phyloP scores from a whole-genome alignment of 2,797 vertebrate genomes.

The Alcedo quadribrachys region DNA sequence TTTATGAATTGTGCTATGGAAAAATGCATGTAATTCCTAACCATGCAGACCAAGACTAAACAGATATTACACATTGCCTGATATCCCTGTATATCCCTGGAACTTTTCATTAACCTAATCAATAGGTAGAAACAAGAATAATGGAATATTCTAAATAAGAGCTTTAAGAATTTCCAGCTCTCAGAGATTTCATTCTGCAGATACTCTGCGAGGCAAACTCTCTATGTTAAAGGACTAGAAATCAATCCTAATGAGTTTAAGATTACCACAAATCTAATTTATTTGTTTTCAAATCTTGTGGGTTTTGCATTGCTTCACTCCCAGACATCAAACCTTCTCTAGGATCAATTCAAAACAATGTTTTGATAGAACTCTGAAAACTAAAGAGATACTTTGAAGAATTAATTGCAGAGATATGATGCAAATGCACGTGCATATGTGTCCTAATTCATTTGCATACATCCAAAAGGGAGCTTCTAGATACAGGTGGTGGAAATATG shows the following conservation, averaged over 20 bases:
- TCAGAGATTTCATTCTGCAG: neutral
- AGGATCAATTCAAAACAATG: neutral
- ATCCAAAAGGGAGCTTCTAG: neutral
- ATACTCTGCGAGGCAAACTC: neutral
- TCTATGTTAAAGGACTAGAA: neutral
- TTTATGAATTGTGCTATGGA: neutral
- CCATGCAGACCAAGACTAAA: neutral
- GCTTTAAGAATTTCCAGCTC: neutral
- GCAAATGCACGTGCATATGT: neutral
- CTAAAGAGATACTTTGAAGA: neutral
- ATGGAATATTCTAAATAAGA: neutral
- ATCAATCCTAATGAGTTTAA: neutral
- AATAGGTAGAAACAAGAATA: neutral
- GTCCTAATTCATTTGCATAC: neutral
- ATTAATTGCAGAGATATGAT: neutral
- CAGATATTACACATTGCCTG: neutral
- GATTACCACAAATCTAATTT: neutral
- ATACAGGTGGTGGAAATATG: neutral
- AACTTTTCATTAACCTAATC: neutral
- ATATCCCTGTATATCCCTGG: neutral
- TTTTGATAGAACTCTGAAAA: neutral
- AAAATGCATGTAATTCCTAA: neutral
- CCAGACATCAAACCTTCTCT: neutral
- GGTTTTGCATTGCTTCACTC: neutral
- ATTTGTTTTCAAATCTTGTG: neutral